These are phyloP conservation scores for Globicephala melas DNA, from an alignment of 2,113 vertebrate genomes.

Conservation along the genomic window DNA sequence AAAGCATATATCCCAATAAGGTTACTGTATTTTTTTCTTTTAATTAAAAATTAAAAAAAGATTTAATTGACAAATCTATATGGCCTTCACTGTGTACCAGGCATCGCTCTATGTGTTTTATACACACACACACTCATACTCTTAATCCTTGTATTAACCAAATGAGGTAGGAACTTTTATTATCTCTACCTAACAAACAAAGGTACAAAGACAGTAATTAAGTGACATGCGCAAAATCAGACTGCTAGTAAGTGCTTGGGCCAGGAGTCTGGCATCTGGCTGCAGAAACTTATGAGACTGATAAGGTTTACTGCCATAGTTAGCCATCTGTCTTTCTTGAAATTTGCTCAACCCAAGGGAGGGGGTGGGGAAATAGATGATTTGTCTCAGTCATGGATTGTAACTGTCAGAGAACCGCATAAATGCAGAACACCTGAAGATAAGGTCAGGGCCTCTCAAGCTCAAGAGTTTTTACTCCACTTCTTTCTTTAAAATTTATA, in stretches of 20 bases:
- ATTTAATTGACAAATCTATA: not conserved
- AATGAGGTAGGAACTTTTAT: not conserved
- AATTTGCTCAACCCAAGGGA: not conserved
- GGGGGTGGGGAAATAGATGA: not conserved
- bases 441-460: not conserved
- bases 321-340: slow-evolving; percentile 16
- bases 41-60: not conserved
- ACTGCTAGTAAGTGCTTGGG: not conserved
- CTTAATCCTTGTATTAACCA: not conserved
- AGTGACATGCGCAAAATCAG: not conserved
- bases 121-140: no score
- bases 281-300: not conserved
- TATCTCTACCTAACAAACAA: not conserved
- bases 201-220: not conserved
- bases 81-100: not conserved
- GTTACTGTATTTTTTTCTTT: slow-evolving; percentile 30
- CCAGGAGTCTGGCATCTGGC: not conserved
- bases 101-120: not conserved
- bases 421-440: slow-evolving; percentile 38
- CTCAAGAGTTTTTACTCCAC: not conserved
- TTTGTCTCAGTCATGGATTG: slow-evolving; percentile 47
- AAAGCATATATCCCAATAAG: not conserved
- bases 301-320: not conserved
- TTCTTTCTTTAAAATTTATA: not conserved
- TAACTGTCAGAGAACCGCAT: slow-evolving; percentile 29